Evolutionary conservation across 2,113 vertebrate genomes (phyloP).

Genomic region (Paracanthobrama guichenoti): DNA sequence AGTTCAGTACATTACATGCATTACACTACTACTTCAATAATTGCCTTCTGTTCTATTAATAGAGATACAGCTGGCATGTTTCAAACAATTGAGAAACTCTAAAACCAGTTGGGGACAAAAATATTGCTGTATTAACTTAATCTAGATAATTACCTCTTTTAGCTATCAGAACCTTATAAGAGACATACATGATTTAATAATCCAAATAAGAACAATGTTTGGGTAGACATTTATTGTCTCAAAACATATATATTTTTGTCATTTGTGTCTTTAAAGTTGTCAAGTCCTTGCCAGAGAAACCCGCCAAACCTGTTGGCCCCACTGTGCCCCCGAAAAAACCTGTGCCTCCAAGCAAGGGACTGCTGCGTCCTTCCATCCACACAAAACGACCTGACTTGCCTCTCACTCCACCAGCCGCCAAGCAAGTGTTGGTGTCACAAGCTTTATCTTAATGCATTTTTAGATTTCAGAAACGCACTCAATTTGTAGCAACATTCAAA

Average conservation of each 20-base stretch:
- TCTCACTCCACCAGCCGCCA: conserved; percentile 73
- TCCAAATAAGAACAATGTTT: neutral
- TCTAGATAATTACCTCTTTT: neutral
- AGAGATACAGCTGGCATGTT: neutral
- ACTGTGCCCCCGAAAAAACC: conserved; percentile 94
- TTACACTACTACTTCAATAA: neutral
- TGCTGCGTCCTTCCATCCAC: conserved; percentile 72
- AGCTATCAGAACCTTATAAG: neutral
- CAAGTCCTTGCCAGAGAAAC: conserved; percentile 80
- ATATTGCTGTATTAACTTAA: neutral
- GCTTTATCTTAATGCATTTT: neutral
- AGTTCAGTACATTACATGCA: neutral
- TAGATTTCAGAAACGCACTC: neutral
- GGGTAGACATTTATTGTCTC: neutral
- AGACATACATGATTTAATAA: neutral
- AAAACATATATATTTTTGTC: neutral
- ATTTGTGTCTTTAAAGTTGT: conserved; percentile 74
- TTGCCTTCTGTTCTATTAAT: neutral
- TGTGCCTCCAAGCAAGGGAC: conserved; percentile 80
- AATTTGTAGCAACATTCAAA: neutral
- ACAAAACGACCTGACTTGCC: conserved; percentile 90
- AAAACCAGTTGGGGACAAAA: neutral
- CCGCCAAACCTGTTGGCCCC: conserved; percentile 87
- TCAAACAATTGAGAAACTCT: neutral
- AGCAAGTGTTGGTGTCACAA: conserved; percentile 71